Evolutionary conservation across 2,888 invertebrate genomes (phyloP), one percentile per base, ranked within the genome.

Genomic region (Syritta pipiens): DNA sequence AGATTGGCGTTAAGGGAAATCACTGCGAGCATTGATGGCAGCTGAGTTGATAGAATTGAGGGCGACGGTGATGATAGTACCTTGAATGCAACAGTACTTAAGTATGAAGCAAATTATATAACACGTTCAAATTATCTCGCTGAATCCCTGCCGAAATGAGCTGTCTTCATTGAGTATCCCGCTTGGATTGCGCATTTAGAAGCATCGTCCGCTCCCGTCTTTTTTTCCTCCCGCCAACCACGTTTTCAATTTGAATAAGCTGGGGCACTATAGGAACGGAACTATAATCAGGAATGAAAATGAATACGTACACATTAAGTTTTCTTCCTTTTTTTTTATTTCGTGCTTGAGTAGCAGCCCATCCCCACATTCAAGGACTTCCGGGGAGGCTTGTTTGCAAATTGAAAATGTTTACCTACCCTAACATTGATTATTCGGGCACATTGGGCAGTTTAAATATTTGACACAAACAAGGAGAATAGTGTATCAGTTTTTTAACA

Each of bases 1-100:
- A 79, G 62, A 79, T 79, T 79, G 72, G 72, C 79, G 79, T 68
- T 79, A 68, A 62, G 79, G 79, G 68, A 81, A 75, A 69, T 69
- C 77, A 77, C 69, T 63, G 63, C 26, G 9, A 63, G 51, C 32
- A 57, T 59, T 65, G 59, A 48, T 20, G 26, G 17, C 20, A 32
- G 46, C 26, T 35, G 37, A 65, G 32, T 46, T 59, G 63, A 59
- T 40, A 37, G 22, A 37, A 49, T 49, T 17, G 12, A 5, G 35
- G 28, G 57, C 7, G 37, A 9, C 5, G 12, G 14, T 26, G 55
- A 14, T 26, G 26, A 28, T 20, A 24, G 19, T 40, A 7, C 24
- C 10, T n/a, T 67, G 30, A 12, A 20, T 60, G 48, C 26, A 46
- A 35, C 10, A 9, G 14, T 9, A 65, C 53, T 26, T 32, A 35